These are phyloP conservation scores for Siniperca scherzeri DNA, from an alignment of 2,797 vertebrate genomes.

Conservation along the genomic window DNA sequence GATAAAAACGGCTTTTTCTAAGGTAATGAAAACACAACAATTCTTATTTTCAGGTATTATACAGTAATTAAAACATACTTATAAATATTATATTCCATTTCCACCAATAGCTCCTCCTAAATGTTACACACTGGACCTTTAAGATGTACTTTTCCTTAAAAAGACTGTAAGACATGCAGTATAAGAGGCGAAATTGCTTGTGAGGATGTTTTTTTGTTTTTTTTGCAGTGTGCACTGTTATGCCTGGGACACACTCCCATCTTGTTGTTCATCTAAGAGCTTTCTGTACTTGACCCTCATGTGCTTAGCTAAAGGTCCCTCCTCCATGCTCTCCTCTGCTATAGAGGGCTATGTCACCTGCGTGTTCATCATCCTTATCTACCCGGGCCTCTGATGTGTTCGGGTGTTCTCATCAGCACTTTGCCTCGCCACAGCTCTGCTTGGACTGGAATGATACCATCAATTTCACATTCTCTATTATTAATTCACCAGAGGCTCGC, in stretches of 20 bases:
- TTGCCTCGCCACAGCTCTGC: constrained; percentile 38
- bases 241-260: constrained; percentile 39
- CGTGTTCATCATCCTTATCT: constrained; percentile 34
- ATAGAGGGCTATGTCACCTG: constrained; percentile 19
- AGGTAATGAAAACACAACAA: too few species aligned
- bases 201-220: constrained; percentile 40
- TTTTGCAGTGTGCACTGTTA: constrained; percentile 49
- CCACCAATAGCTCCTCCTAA: too few species aligned
- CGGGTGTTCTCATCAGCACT: constrained; percentile 51
- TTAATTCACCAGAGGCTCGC: constrained; percentile 42
- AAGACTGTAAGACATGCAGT: constrained; percentile 31
- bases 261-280: constrained; percentile 27
- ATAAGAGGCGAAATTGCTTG: constrained; percentile 69
- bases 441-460: constrained; percentile 54
- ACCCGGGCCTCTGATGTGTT: constrained; percentile 15
- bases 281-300: constrained; percentile 23
- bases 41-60: too few species aligned
- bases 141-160: neutral
- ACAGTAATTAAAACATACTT: too few species aligned
- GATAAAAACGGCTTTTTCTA: too few species aligned
- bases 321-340: constrained; percentile 27
- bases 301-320: constrained; percentile 34
- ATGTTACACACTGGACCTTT: neutral
- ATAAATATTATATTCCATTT: too few species aligned
- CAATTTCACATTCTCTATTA: constrained; percentile 48